Base-by-base conservation (phyloP, 2,888 invertebrate genomes). In the Trachelus tabidus region DNA sequence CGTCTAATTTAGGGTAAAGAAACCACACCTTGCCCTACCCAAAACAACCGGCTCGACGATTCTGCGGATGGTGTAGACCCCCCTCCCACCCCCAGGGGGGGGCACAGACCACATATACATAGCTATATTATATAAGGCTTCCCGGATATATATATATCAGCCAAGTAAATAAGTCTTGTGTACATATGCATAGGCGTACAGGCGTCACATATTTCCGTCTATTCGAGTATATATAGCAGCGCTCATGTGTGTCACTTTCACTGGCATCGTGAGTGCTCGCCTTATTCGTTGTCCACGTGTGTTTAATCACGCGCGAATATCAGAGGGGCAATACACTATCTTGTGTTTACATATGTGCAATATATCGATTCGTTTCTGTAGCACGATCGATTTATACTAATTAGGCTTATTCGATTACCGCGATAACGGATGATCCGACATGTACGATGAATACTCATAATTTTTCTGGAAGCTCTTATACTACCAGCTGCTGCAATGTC, bases 1-100 rank as follows among this genome's bases (percentile, higher is more conserved):
- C 71, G 71, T 71, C 31, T 31, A 71, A 71, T 33, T 71, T 71
- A 33, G 71, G 71, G 71, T 71, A 71, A 71, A 71, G 71, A 71
- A 31, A 71, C 71, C 71, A 71, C 71, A 71, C 71, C 71, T 33
- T 71, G 71, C 71, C 71, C 33, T 56, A 56, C 56, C 56, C 56
- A 56, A 56, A 56, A 23, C 23, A 56, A 23, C 56, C 23, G 23
- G 2, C 23, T 2, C 56, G 56, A 9, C 56, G 23, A 56, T 56
- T 56, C 23, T 56, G 56, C 56, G 1, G 23, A 56, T 56, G 56
- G 2, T 56, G 56, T 56, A 56, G 56, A 56, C 1, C 40, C 0
- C 1, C 40, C 0, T 12, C 37, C 34, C 31, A 31, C 31, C 31
- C 31, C 31, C 31, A 0, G 34, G 34, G 9, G 34, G 33, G 11